Conservation (phyloP, 2,797 vertebrate genomes). For the Salmo trutta region DNA sequence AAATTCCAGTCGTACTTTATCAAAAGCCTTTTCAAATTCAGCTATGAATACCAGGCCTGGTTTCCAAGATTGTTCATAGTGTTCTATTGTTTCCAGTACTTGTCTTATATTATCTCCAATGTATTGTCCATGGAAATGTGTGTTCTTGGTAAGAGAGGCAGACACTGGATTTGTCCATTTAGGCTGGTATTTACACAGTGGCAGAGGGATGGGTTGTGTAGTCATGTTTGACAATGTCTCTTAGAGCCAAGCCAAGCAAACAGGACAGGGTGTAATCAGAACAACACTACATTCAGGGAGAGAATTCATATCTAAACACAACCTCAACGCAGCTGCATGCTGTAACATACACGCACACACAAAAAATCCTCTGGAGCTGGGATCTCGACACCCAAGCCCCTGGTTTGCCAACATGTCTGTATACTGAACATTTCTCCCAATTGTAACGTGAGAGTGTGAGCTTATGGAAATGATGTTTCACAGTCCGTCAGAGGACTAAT, state of each 20-base stretch:
- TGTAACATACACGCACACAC: slow-evolving; percentile 24
- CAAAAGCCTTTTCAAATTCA: too few relatives aligned
- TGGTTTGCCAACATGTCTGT: slow-evolving; percentile 52
- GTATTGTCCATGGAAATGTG: slow-evolving; percentile 12
- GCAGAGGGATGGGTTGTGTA: slow-evolving; percentile 51
- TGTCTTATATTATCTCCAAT: too few relatives aligned
- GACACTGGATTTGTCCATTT: slow-evolving; percentile 36
- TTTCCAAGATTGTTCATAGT: too few relatives aligned
- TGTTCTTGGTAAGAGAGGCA: slow-evolving; percentile 12
- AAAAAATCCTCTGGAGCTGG: slow-evolving; percentile 33
- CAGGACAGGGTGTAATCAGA: slow-evolving; percentile 60
- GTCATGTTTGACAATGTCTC: slow-evolving; percentile 48
- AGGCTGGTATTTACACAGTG: slow-evolving; percentile 62
- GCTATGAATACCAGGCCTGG: too few relatives aligned
- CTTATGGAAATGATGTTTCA: slow-evolving; percentile 55
- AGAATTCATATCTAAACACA: slow-evolving; percentile 53
- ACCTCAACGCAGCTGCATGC: slow-evolving; percentile 30
- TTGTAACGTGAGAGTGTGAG: slow-evolving; percentile 44
- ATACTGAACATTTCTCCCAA: slow-evolving; percentile 39
- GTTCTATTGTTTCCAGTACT: too few relatives aligned
- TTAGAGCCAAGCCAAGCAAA: slow-evolving; percentile 70
- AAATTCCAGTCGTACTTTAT: too few relatives aligned
- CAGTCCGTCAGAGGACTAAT: slow-evolving; percentile 50
- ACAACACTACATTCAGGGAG: slow-evolving; percentile 48
- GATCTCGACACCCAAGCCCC: slow-evolving; percentile 31